phyloP scores from a whole-genome alignment of 2,797 vertebrate species.

The Pogoniulus pusillus region DNA sequence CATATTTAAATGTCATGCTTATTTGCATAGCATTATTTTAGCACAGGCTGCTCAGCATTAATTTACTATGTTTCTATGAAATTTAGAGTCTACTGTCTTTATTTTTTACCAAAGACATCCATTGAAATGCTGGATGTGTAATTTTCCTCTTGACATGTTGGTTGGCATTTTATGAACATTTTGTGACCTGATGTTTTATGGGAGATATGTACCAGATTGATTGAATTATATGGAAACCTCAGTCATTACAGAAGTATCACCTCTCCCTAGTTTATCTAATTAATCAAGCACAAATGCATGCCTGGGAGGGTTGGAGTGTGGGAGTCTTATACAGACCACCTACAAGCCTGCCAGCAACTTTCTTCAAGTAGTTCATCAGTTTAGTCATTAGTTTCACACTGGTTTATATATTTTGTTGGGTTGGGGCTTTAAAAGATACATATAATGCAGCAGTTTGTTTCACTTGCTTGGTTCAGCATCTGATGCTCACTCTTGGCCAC shows the following conservation, averaged over 20 bases:
- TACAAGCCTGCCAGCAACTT: not conserved
- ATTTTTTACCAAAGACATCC: not conserved
- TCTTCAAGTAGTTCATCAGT: not conserved
- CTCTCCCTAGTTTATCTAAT: not conserved
- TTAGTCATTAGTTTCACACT: not conserved
- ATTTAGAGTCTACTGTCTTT: conserved; percentile 2
- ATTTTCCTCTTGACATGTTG: conserved; percentile 2
- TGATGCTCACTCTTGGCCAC: no score
- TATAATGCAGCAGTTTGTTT: not conserved
- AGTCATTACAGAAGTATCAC: not conserved
- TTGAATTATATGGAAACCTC: conserved; percentile 32
- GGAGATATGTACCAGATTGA: not conserved
- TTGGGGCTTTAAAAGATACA: not conserved
- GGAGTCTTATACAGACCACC: not conserved
- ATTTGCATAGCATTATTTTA: conserved; percentile 59
- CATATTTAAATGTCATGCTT: conserved; percentile 45
- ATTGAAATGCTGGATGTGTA: not conserved
- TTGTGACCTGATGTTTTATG: not conserved
- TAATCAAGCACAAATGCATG: not conserved
- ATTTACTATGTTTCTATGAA: conserved; percentile 18
- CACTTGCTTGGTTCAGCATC: no score
- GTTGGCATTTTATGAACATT: not conserved
- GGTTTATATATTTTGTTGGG: not conserved
- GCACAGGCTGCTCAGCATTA: conserved; percentile 6
- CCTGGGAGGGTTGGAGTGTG: not conserved